Base-by-base conservation (phyloP, 2,797 vertebrate species). In the Rhabdophis nuchalis region DNA sequence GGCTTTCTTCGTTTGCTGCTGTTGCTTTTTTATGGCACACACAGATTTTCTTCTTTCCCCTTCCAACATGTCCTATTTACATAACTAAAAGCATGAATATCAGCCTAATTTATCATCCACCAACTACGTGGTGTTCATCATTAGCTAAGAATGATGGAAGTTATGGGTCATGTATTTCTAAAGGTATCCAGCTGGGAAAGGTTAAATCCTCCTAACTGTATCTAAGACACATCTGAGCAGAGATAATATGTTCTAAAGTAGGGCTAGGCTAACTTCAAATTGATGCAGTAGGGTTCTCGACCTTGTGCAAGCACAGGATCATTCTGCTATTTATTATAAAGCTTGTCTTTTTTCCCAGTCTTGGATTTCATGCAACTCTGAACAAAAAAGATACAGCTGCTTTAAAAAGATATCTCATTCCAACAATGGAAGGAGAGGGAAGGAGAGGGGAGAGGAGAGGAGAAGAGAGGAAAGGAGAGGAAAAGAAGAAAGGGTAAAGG, bases 1-100 rank as follows among this genome's bases (percentile, higher is more conserved):
- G 9, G 36, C n/a, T 95, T 95, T 92, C 89, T 60, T 87, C 86
- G 4, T 82, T 46, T 46, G 36, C 72, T 82, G 72, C 72, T 82
- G 20, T 46, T 25, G 41, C 20, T 82, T 82, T 11, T 82, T 87
- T n/a, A 94, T 96, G 94, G 93, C 87, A 89, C 96, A 97, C 96
- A 92, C 96, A 96, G 90, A 95, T 97, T 95, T 95, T 97, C 95
- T 36, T 52, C 58, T 82, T 60, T 61, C 61, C 10, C 12, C 56
- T 32, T 54, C 10, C 27, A 23, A 11, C 61, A 93, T 95, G 87
- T 90, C 96, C 96, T 94, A 89, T 86, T 96, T 53, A 57, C 90
- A 95, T 89, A 94, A 95, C 53, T 60, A 86, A 93, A 61, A 90
- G 88, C 93, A 93, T 86, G 50, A 89, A 68, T n/a, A 64, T 20